Evolutionary conservation across 2,113 vertebrate genomes (phyloP).

Genomic region (Campylomormyrus numenius): DNA sequence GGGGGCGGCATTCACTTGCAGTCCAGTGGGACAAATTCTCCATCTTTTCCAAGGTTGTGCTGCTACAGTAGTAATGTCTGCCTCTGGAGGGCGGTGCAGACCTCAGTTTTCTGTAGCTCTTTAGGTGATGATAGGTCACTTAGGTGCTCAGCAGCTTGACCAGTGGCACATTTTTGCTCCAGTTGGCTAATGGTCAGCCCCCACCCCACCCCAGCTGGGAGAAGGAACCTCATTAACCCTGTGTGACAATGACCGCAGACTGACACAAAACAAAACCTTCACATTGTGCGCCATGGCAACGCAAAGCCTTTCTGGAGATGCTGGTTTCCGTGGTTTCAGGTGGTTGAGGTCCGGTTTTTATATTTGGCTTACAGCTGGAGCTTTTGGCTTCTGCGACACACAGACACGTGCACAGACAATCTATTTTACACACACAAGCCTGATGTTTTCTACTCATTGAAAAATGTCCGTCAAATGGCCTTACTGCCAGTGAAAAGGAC

Average conservation of each 20-base stretch:
- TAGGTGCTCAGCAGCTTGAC: neutral
- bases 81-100: neutral
- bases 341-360: neutral
- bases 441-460: neutral
- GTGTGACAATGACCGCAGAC: neutral
- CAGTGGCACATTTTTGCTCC: neutral
- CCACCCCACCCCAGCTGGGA: no score
- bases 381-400: neutral
- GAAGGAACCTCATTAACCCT: neutral
- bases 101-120: neutral
- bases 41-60: neutral
- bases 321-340: neutral
- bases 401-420: neutral
- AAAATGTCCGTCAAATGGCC: neutral
- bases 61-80: neutral
- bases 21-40: neutral
- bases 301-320: neutral
- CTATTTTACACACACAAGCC: neutral
- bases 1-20: neutral
- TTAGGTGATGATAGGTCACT: neutral
- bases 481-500: neutral
- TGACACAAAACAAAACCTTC: neutral
- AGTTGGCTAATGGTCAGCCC: neutral
- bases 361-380: neutral
- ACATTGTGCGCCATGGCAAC: neutral